A percentile compares a stretch with the other conserved stretches of the same genome.
Evolutionary conservation across 2,113 vertebrate genomes (phyloP).

Genomic region (Petaurus breviceps): DNA sequence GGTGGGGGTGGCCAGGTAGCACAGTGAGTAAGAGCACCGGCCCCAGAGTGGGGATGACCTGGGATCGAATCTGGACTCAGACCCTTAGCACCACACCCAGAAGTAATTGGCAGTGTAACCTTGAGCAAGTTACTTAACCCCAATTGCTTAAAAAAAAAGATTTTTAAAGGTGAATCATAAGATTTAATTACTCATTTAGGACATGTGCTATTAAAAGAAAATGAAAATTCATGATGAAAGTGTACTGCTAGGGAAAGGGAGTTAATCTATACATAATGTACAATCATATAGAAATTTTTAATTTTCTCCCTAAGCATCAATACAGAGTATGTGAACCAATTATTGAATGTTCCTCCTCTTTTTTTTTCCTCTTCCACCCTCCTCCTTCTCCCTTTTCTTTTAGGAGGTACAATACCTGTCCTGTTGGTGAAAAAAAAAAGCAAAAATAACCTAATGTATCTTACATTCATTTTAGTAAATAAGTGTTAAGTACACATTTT

Average conservation of each 20-base stretch:
- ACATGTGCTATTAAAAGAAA: neutral
- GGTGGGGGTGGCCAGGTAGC: too few relatives aligned
- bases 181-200: neutral
- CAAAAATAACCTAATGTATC: neutral
- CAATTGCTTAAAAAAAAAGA: too few relatives aligned
- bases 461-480: neutral
- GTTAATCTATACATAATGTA: neutral
- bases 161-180: neutral
- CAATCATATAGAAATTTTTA: neutral
- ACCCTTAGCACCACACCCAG: too few relatives aligned
- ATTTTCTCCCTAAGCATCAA: neutral
- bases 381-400: neutral
- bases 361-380: neutral
- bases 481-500: neutral
- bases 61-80: too few relatives aligned
- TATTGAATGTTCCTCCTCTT: neutral
- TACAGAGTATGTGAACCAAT: neutral
- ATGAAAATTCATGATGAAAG: neutral
- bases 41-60: too few relatives aligned
- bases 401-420: neutral
- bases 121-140: too few relatives aligned
- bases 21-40: too few relatives aligned
- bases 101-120: too few relatives aligned
- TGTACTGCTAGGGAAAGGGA: neutral
- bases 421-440: neutral